phyloP scores from a whole-genome alignment of 2,113 vertebrate species.

The Indri indri region DNA sequence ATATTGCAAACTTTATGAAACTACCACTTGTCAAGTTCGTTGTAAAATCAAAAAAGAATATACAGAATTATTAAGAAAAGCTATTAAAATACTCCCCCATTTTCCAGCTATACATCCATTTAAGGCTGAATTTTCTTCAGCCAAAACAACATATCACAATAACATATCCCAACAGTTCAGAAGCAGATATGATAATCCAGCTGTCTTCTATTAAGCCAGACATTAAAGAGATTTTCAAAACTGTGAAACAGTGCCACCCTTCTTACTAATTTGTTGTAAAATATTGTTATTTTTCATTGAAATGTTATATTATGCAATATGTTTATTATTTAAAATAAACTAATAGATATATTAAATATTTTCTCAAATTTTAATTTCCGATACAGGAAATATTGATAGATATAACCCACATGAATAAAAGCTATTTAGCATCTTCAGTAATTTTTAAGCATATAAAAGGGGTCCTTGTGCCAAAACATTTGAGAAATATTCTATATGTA shows the following conservation, averaged over 20 bases:
- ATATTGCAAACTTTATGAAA: not conserved
- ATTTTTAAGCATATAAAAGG: not conserved
- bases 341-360: not conserved
- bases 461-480: not conserved
- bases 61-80: not conserved
- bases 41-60: not conserved
- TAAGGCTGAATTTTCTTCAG: not conserved
- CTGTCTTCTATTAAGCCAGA: not conserved
- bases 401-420: not conserved
- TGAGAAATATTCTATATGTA: not conserved
- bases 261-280: not conserved
- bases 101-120: not conserved
- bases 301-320: not conserved
- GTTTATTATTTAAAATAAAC: not conserved
- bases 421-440: not conserved
- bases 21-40: not conserved
- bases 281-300: not conserved
- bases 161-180: not conserved
- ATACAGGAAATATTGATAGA: not conserved
- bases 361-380: constrained; percentile 10
- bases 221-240: not conserved
- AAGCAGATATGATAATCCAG: not conserved
- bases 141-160: not conserved
- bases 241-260: not conserved
- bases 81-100: not conserved